Conservation (phyloP, 2,888 invertebrate species). For the Listrodromus nycthemerus region DNA sequence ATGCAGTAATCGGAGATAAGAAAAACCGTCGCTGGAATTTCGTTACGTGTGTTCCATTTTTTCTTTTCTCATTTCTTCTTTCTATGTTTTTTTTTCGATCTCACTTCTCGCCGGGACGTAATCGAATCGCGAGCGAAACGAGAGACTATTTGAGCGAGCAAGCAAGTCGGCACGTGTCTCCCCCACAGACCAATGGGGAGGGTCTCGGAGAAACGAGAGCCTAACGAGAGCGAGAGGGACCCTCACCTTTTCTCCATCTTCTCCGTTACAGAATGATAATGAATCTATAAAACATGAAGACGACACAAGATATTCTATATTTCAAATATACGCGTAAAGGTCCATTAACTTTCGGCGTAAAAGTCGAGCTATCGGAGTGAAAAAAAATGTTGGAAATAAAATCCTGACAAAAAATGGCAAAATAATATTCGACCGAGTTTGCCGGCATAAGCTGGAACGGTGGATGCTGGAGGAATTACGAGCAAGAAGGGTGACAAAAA, state of each 20-base stretch:
- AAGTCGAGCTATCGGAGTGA: not conserved
- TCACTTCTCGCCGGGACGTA: conserved; percentile 30
- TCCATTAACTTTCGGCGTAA: not conserved
- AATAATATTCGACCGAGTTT: conserved; percentile 47
- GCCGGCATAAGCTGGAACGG: not conserved
- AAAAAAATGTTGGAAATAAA: not conserved
- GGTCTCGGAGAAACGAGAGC: conserved; percentile 49
- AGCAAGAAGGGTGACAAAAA: conserved; percentile 38
- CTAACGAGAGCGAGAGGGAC: conserved; percentile 22
- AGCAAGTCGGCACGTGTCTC: conserved; percentile 52
- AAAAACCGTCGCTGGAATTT: conserved; percentile 67
- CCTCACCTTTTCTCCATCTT: conserved; percentile 23
- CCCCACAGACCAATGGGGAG: conserved; percentile 13
- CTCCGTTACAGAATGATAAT: conserved; percentile 19
- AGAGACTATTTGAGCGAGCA: conserved; percentile 58
- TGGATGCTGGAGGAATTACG: conserved; percentile 14
- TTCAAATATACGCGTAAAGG: not conserved
- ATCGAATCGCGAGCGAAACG: conserved; percentile 65
- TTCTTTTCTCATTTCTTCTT: not conserved
- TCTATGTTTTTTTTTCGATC: conserved; percentile 9
- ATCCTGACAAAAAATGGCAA: not conserved
- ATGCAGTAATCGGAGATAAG: conserved; percentile 71
- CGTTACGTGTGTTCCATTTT: conserved; percentile 23
- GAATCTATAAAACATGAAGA: not conserved
- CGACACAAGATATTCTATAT: not conserved